These are phyloP conservation scores for Bombus superbus DNA, from an alignment of 1,140 invertebrate species.

Conservation along the genomic window DNA sequence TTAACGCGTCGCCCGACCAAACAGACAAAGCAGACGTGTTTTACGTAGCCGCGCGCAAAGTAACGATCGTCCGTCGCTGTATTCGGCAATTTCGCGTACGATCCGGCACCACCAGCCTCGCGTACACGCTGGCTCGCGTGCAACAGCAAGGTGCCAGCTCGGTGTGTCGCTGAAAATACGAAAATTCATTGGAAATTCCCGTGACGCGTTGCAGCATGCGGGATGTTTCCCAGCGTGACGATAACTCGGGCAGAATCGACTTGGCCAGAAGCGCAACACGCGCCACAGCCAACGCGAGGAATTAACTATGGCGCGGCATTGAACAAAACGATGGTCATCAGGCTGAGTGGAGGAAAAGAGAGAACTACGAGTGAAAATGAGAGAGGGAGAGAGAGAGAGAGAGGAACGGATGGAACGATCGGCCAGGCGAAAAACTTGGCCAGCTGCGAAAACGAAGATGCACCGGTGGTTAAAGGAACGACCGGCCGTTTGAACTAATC, in stretches of 20 bases:
- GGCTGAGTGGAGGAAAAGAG: background rate
- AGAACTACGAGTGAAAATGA: background rate
- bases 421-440: background rate
- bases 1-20: background rate
- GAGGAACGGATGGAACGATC: background rate
- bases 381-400: background rate
- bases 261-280: conserved; percentile 8
- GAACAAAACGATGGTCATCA: conserved; percentile 32
- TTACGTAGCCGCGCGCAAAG: conserved; percentile 43
- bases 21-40: conserved; percentile 15
- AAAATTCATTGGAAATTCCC: conserved; percentile 64
- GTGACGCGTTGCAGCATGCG: conserved; percentile 24
- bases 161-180: conserved; percentile 55
- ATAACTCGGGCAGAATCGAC: conserved; percentile 42
- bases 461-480: conserved; percentile 19
- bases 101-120: background rate
- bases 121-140: conserved; percentile 1
- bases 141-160: conserved; percentile 16
- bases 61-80: conserved; percentile 47
- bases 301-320: conserved; percentile 47
- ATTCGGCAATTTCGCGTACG: conserved; percentile 53
- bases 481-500: conserved; percentile 41
- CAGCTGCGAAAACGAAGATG: too few relatives aligned
- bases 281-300: background rate
- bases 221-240: conserved; percentile 10